Evolutionary conservation across 1,140 invertebrate species (phyloP).

Genomic region (Conus ventricosus): DNA sequence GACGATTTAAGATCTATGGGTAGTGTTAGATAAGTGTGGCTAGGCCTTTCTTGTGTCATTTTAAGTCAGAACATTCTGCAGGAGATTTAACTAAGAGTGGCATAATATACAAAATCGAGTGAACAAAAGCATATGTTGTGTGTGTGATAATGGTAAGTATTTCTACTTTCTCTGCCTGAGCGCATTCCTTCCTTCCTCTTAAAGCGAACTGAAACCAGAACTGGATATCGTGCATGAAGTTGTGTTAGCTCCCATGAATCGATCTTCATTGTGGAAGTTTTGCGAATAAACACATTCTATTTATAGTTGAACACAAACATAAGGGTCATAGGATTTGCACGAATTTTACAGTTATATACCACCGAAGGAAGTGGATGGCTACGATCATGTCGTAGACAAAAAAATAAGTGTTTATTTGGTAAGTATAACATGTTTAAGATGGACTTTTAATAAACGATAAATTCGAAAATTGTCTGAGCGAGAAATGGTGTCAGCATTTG

Average conservation of each 20-base stretch:
- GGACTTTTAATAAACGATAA: not conserved
- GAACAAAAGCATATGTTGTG: too few species aligned
- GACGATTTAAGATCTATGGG: too few species aligned
- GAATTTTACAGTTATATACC: not conserved
- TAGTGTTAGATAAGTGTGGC: too few species aligned
- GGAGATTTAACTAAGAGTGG: too few species aligned
- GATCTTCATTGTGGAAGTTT: constrained; percentile 19
- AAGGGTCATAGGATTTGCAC: not conserved
- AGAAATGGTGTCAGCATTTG: constrained; percentile 30
- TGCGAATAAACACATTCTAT: constrained; percentile 16
- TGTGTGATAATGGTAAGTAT: too few species aligned
- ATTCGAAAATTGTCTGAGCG: not conserved
- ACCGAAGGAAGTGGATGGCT: not conserved
- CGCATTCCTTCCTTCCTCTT: too few species aligned
- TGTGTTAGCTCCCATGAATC: constrained; percentile 16
- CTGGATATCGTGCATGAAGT: too few species aligned
- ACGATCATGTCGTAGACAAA: not conserved
- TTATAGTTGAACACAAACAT: not conserved
- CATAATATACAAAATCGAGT: too few species aligned
- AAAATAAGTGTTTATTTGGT: not conserved
- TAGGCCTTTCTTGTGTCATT: too few species aligned
- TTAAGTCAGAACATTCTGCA: too few species aligned
- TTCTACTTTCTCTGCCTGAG: too few species aligned
- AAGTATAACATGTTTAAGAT: not conserved
- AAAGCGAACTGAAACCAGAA: too few species aligned